Evolutionary conservation across 1,140 invertebrate species (phyloP), one percentile per base, ranked within the genome.

Genomic region (Eumaeus atala): DNA sequence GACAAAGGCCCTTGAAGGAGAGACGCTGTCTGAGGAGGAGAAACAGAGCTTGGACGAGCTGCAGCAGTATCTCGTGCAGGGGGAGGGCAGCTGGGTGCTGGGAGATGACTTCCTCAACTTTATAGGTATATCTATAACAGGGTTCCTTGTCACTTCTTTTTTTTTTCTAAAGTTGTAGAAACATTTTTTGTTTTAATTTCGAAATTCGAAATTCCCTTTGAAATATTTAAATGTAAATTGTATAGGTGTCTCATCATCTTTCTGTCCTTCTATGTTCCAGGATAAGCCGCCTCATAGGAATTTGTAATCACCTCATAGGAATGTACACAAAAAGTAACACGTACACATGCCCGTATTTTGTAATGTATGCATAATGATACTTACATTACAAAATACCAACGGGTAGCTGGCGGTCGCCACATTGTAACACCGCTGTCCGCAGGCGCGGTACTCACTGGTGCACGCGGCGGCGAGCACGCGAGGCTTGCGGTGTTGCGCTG

Each of bases 11-110:
- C 59, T 88, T 51, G 73, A 70, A 48, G 59, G 66, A 17, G 72
- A 63, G 6, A 54, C 64, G 50, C 63, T 88, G 40, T 73, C 75
- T 35, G 89, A 91, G 6, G 93, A 93, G 42, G 94, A 95, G 70
- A 87, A 90, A 66, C 89, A 89, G 55, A 92, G 92, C 66, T 83
- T 95, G 62, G 90, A 93, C 61, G 95, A 97, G 88, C 85, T 97
- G 55, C 90, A 93, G 67, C 94, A 95, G 72, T 98, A 97, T 83
- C 91, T 96, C 67, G 85, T 96, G 54, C 93, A 94, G 58, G 94
- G 95, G 64, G 95, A 96, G 68, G 96, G 96, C 42, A 95, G 94
- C 59, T 97, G 96, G 96, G 95, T 95, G 42, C 88, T 97, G 9
- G 95, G 95, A 1, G 95, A 96, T 63, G 92, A 95, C 60, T 97